These are phyloP conservation scores for Ciconia stormi DNA, from an alignment of 2,113 vertebrate species.

Conservation along the genomic window DNA sequence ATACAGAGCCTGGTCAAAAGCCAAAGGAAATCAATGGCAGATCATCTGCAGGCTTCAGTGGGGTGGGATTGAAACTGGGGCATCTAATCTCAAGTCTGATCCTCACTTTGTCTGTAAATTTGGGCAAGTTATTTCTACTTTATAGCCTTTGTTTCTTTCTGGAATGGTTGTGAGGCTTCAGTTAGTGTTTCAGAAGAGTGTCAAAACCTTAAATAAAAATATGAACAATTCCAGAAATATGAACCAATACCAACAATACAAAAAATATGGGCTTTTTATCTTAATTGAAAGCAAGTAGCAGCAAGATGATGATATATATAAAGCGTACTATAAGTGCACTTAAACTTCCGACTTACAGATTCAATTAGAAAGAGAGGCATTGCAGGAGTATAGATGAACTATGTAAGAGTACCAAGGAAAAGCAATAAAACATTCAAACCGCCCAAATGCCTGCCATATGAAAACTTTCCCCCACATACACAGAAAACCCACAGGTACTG, in stretches of 20 bases:
- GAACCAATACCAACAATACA: neutral
- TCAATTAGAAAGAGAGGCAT: neutral
- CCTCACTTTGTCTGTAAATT: neutral
- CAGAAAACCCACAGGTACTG: constrained; percentile 21
- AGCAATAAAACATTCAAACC: constrained; percentile 13
- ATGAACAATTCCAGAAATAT: neutral
- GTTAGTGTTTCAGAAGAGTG: neutral
- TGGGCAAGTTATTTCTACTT: neutral
- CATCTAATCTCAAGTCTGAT: neutral
- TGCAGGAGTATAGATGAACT: constrained; percentile 19
- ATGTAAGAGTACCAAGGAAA: neutral
- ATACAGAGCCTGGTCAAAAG: neutral
- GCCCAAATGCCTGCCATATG: neutral
- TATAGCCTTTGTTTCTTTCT: neutral
- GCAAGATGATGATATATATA: neutral
- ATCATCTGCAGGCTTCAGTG: neutral
- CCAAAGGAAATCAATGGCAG: constrained; percentile 1
- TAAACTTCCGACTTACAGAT: neutral
- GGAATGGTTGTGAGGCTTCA: neutral
- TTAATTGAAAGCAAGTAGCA: constrained; percentile 9
- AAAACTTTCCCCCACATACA: neutral
- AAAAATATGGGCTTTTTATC: neutral
- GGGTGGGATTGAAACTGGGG: neutral
- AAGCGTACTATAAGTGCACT: neutral
- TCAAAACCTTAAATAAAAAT: neutral